Evolutionary conservation across 2,888 invertebrate species (phyloP).

Genomic region (Drosophila mercatorum): DNA sequence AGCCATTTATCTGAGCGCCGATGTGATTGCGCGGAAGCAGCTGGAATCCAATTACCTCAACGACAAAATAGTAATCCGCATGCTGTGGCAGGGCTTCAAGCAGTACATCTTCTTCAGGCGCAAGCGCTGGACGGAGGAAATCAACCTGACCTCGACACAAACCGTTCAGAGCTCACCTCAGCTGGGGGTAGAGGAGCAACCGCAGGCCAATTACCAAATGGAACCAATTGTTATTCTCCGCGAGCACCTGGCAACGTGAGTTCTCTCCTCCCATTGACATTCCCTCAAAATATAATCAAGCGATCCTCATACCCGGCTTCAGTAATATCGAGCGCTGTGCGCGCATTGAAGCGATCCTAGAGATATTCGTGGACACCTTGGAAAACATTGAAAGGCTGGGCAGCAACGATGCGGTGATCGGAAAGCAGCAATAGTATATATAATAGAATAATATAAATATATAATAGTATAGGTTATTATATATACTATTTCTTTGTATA

Average conservation of each 20-base stretch:
- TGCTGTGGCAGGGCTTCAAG: constrained; percentile 12
- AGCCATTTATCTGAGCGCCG: constrained; percentile 27
- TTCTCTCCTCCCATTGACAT: not conserved
- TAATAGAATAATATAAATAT: too few species aligned
- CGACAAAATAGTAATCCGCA: constrained; percentile 14
- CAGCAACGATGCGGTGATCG: not conserved
- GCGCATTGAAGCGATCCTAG: constrained; percentile 14
- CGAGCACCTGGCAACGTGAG: constrained; percentile 28
- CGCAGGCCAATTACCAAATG: not conserved
- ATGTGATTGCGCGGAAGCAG: constrained; percentile 9
- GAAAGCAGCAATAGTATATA: too few species aligned
- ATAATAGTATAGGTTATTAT: too few species aligned
- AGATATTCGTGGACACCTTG: constrained; percentile 11
- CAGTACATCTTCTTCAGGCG: constrained; percentile 8
- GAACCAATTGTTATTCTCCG: not conserved
- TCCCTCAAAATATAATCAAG: not conserved
- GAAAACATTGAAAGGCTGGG: constrained; percentile 14
- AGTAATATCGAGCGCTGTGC: constrained; percentile 14
- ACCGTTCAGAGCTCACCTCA: fast-evolving
- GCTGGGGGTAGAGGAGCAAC: not conserved
- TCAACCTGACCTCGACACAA: not conserved
- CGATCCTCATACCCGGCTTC: not conserved
- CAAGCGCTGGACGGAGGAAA: not conserved
- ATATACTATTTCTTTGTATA: too few species aligned
- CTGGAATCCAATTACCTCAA: not conserved